These are phyloP conservation scores for Campylomormyrus numenius DNA, from an alignment of 2,113 vertebrate species.

Conservation along the genomic window DNA sequence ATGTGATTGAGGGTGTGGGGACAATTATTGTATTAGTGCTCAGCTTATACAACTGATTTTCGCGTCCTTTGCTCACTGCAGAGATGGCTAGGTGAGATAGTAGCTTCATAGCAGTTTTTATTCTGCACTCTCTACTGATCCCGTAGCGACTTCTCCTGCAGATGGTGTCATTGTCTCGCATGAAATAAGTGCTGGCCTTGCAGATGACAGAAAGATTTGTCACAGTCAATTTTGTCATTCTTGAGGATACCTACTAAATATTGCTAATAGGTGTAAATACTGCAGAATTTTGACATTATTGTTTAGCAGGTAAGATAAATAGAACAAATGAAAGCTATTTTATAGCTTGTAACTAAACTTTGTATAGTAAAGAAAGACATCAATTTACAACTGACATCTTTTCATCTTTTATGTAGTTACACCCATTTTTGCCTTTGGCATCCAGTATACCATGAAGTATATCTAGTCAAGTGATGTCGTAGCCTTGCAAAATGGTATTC, in stretches of 20 bases:
- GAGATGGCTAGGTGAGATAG: background rate
- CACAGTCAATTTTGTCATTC: background rate
- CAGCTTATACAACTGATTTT: conserved; percentile 34
- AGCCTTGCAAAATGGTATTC: background rate
- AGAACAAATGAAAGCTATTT: background rate
- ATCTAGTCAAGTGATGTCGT: background rate
- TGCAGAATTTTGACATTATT: background rate
- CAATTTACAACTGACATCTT: background rate
- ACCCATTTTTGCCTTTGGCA: background rate
- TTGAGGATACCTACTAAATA: background rate
- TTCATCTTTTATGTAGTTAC: background rate
- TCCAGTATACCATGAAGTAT: background rate
- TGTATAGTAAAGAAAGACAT: background rate
- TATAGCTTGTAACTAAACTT: background rate
- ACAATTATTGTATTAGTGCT: conserved; percentile 46
- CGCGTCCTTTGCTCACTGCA: background rate
- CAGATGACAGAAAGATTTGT: background rate
- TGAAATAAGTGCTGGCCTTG: background rate
- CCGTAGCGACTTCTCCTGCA: conserved; percentile 12
- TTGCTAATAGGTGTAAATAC: background rate
- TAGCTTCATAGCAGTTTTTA: background rate
- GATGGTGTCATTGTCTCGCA: conserved; percentile 6
- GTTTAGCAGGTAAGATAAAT: background rate
- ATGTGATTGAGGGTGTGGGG: conserved; percentile 37
- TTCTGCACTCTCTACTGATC: background rate